Evolutionary conservation across 2,797 vertebrate species (phyloP), one percentile per base, ranked within the genome.

Genomic region (Sebastes hubbsi): DNA sequence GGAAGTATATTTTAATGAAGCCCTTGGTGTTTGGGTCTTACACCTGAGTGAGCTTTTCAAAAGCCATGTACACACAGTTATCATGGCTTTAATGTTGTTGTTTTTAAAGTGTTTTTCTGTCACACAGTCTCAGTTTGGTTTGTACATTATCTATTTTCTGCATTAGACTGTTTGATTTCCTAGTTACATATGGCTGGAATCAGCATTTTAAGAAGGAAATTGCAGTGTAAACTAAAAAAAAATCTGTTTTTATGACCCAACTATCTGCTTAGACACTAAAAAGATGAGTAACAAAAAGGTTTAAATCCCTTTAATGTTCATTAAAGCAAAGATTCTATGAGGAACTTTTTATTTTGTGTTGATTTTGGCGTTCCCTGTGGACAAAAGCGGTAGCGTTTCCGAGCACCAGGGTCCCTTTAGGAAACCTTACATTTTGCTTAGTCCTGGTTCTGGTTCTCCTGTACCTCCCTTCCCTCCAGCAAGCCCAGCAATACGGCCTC

Each of bases 1-100:
- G 66, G 65, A 75, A 79, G 72, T 58, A 54, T 82, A 68, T 81
- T 87, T 70, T 85, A 89, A 89, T 90, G 75, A 88, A 82, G 73
- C 73, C 71, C 78, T 77, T 29, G 13, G 67, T 78, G 76, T 87
- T 88, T 82, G 58, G 11, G 36, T 62, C 63, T 22, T 60, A 55
- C 36, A 84, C 58, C 81, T 76, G 71, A 85, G 65, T 38, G 34
- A 30, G 22, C 34, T 32, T 66, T 55, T 22, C 2, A 42, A 18
- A 61, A 52, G 13, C 16, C 34, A 36, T 20, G 38, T 4, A 14
- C 8, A 69, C 3, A 7, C 54, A 20, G 2, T 52, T 55, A 49
- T 56, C 24, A 9, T 29, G 16, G 3, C 42, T 67, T 61, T 71
- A 20, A 63, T 67, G 54, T 38, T 56, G 25, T 67, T 59, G 4